These are phyloP conservation scores for Plemyria rubiginata DNA, from an alignment of 2,888 invertebrate genomes.

Conservation along the genomic window DNA sequence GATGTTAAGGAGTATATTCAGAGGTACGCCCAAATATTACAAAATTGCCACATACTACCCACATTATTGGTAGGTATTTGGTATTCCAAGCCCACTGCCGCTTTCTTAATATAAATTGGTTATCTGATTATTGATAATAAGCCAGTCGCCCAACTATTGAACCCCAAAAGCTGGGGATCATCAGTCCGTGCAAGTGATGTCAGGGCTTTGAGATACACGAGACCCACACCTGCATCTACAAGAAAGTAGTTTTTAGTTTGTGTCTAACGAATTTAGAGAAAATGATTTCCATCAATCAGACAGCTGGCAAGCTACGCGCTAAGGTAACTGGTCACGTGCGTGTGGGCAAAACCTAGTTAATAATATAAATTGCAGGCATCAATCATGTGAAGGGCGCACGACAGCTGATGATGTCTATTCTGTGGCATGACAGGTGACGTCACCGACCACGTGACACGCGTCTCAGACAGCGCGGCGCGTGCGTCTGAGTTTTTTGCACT, in stretches of 20 bases:
- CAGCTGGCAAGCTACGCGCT: not conserved
- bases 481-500: conserved; percentile 9
- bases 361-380: conserved; percentile 18
- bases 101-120: no score
- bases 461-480: conserved; percentile 31
- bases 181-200: no score
- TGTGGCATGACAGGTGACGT: conserved; percentile 17
- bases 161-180: no score
- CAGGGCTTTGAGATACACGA: not conserved
- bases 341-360: conserved; percentile 1
- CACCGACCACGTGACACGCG: conserved; percentile 22
- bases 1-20: not conserved
- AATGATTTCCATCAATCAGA: not conserved
- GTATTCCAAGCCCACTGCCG: no score
- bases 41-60: no score
- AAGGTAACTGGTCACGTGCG: conserved; percentile 1
- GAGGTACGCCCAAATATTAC: not conserved
- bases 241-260: no score
- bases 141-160: not conserved
- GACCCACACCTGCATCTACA: no score
- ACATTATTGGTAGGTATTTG: no score
- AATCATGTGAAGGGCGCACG: conserved; percentile 23
- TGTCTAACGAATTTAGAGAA: not conserved
- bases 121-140: not conserved
- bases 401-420: not conserved